Base-by-base conservation (phyloP, 2,113 vertebrate genomes). In the Lanius ludovicianus region DNA sequence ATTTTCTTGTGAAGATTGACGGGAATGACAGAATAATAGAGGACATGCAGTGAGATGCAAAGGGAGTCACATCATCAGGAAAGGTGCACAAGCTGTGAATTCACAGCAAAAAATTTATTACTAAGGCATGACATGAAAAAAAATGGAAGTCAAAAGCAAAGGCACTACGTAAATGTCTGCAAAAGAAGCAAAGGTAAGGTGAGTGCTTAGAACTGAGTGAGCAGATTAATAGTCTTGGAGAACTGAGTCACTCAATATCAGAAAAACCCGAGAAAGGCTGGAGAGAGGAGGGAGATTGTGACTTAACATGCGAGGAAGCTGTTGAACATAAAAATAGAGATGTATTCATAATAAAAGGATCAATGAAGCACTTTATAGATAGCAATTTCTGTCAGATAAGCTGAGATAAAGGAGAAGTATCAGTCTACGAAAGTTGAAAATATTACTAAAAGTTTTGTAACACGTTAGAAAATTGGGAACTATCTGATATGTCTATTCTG, bases 1-100 rank as follows among this genome's bases (percentile, higher is more conserved):
- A 96, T 71, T 97, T 97, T 96, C 95, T 95, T 87, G 44, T 78
- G 90, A 90, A 97, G 90, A 96, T 95, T 88, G 65, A 97, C 96
- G 92, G 91, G 96, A 96, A 96, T 93, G 96, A 96, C 96, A 97
- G 95, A 91, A 94, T 95, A 97, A 97, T 87, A 96, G 84, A 93
- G 73, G 70, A 74, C 62, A 59, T 67, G 62, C 14, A 20, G 88
- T 85, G 88, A 90, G 87, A 80, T 57, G 71, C 89, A 96, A 94
- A 96, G 87, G 41, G 55, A 96, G 47, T 31, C 71, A 95, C 24
- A 23, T 95, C 71, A 91, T 63, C n/a, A 91, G 69, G 52, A 49
- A 93, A 97, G 35, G 39, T 62, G 30, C 75, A 68, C 42, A 92
- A 77, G 52, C 71, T 80, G 42, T 84, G 64, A 90, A 84, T 46